phyloP scores from a whole-genome alignment of 1,140 invertebrate genomes.

The Drusus annulatus region DNA sequence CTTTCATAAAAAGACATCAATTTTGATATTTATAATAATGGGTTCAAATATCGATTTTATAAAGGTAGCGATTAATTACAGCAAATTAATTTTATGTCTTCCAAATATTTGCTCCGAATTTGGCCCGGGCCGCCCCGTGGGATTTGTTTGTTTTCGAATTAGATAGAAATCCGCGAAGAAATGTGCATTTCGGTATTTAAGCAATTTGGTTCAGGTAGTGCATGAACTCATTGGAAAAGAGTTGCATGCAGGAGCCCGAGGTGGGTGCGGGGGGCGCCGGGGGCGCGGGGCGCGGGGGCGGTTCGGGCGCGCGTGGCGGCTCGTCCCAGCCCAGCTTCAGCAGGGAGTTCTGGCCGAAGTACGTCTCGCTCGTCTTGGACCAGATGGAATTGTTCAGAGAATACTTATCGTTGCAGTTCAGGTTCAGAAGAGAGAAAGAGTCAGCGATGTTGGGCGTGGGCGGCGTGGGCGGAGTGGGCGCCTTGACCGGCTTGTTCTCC shows the following conservation, averaged over 20 bases:
- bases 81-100: constrained; percentile 17
- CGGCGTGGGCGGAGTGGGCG: constrained; percentile 49
- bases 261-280: constrained; percentile 58
- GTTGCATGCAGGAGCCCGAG: constrained; percentile 69
- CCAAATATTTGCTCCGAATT: not conserved
- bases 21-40: constrained; percentile 7
- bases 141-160: not conserved
- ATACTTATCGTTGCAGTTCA: constrained; percentile 60
- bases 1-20: constrained; percentile 36
- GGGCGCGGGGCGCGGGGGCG: constrained; percentile 58
- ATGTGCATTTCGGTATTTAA: constrained; percentile 59
- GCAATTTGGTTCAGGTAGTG: constrained; percentile 75
- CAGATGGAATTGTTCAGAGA: constrained; percentile 61
- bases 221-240: constrained; percentile 75
- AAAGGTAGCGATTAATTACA: constrained; percentile 22
- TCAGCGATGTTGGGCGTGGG: constrained; percentile 63
- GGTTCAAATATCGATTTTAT: constrained; percentile 16
- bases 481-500: constrained; percentile 1
- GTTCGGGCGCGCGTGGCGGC: constrained; percentile 58
- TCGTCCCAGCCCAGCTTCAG: constrained; percentile 62
- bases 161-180: not conserved
- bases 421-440: constrained; percentile 66
- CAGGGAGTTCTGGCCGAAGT: constrained; percentile 63
- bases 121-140: not conserved
- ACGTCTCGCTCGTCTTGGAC: constrained; percentile 59